A percentile compares a stretch with the other conserved stretches of the same genome.
phyloP scores from a whole-genome alignment of 2,888 invertebrate species.

The Dexiosoma caninum region DNA sequence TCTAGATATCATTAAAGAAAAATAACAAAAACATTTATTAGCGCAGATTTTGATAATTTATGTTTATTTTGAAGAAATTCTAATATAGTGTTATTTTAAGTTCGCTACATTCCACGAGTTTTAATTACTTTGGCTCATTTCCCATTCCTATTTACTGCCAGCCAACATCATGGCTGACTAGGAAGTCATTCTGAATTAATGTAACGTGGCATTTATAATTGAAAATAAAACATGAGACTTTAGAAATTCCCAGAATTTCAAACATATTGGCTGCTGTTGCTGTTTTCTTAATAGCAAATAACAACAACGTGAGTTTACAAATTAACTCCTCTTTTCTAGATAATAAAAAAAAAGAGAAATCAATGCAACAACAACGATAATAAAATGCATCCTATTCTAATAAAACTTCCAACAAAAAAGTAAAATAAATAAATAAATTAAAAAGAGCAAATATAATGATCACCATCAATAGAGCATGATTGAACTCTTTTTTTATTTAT shows the following conservation, averaged over 20 bases:
- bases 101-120: background rate
- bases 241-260: constrained; percentile 45
- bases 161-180: constrained; percentile 41
- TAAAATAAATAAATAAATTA: background rate
- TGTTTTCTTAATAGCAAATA: constrained; percentile 34
- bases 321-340: constrained; percentile 40
- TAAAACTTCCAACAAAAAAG: constrained; percentile 24
- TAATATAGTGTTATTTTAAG: background rate
- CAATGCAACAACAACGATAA: background rate
- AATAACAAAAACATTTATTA: no score
- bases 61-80: no score
- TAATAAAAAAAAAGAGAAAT: constrained; percentile 10
- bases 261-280: background rate
- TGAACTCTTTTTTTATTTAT: background rate
- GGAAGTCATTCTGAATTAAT: constrained; percentile 54
- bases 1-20: no score
- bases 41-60: no score
- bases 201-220: constrained; percentile 57
- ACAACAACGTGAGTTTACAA: constrained; percentile 60
- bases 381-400: constrained; percentile 41
- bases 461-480: constrained; percentile 12
- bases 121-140: constrained; percentile 29
- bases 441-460: constrained; percentile 5
- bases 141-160: constrained; percentile 22
- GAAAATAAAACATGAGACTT: constrained; percentile 54